Base-by-base conservation (phyloP, 2,113 vertebrate genomes). In the sheep (Ovis aries) region DNA sequence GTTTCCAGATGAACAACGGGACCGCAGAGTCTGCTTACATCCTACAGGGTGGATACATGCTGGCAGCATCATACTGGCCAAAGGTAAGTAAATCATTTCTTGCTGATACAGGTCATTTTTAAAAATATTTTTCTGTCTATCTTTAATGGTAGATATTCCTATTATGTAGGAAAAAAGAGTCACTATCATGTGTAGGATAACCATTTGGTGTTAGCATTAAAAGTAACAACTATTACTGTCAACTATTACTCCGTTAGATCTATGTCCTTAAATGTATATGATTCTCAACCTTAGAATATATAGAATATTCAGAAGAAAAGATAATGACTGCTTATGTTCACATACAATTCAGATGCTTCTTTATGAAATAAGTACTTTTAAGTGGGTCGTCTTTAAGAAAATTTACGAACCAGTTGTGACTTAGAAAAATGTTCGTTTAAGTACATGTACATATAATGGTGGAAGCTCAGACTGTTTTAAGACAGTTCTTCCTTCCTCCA, bases 51-150 rank as follows among this genome's bases (percentile, higher is more conserved):
- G 99, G 99, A 74, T 99, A 99, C 98, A 99, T 99, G 99, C 98
- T 99, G 85, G 99, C 99, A 97, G 99, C 99, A 57, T 99, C 99
- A 40, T 99, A 99, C 91, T 99, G 99, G 99, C 99, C 99, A 93
- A 99, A 99, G 99, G 99, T 99, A 99, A 98, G 98, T 95, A 86
- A 77, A 5, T 71, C 60, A 5, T 90, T 83, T 53, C 17, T 93
- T 93, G 11, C 45, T 74, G 19, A 7, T 60, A 50, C 36, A 71
- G 21, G 2, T 48, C 11, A 45, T 36, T 93, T 84, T 57, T 36
- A 7, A 16, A 50, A 55, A 8, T 52, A 43, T 36, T 96, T 71
- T 89, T 80, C 55, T 95, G 50, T 31, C 23, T 95, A 31, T 31
- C 23, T 84, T 84, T 95, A 62, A 71, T 94, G 33, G n/a, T 87